A percentile compares a stretch with the other conserved stretches of the same genome.
Evolutionary conservation across 2,888 invertebrate species (phyloP).

Genomic region (Margaritifera margaritifera): DNA sequence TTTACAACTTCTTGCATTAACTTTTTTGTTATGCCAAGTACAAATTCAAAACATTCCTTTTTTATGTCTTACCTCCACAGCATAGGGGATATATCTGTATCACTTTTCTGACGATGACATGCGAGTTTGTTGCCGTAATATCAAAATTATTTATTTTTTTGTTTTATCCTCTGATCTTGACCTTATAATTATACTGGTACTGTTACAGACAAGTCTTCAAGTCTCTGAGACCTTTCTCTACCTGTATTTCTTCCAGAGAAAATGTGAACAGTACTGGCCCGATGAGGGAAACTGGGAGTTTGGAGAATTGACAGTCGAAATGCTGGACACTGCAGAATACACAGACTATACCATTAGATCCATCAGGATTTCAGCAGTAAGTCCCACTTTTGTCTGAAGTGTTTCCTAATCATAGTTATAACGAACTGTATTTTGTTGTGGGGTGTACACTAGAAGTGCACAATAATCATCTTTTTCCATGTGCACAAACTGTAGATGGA

Average conservation of each 20-base stretch:
- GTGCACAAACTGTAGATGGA: too few relatives aligned
- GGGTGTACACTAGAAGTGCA: background rate
- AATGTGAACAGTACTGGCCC: constrained; percentile 69
- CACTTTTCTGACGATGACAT: too few relatives aligned
- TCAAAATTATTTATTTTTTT: too few relatives aligned
- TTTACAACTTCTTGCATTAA: too few relatives aligned
- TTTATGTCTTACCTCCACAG: too few relatives aligned
- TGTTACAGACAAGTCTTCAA: too few relatives aligned
- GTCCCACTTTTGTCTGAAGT: constrained; percentile 3
- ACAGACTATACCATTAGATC: constrained; percentile 63
- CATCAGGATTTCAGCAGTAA: constrained; percentile 60
- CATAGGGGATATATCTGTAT: too few relatives aligned
- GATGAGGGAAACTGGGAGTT: constrained; percentile 56
- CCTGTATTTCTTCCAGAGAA: constrained; percentile 54
- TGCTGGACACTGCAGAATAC: constrained; percentile 56
- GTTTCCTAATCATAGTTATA: background rate
- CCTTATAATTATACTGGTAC: background rate
- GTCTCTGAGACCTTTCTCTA: background rate
- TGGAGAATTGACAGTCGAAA: constrained; percentile 59
- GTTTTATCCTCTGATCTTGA: background rate
- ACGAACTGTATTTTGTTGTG: background rate
- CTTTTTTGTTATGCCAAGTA: too few relatives aligned
- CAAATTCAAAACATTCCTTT: too few relatives aligned
- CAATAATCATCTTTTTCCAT: too few relatives aligned
- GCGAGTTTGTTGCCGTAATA: too few relatives aligned